phyloP scores from a whole-genome alignment of 2,797 vertebrate genomes.

The Melanotaenia nigrans region DNA sequence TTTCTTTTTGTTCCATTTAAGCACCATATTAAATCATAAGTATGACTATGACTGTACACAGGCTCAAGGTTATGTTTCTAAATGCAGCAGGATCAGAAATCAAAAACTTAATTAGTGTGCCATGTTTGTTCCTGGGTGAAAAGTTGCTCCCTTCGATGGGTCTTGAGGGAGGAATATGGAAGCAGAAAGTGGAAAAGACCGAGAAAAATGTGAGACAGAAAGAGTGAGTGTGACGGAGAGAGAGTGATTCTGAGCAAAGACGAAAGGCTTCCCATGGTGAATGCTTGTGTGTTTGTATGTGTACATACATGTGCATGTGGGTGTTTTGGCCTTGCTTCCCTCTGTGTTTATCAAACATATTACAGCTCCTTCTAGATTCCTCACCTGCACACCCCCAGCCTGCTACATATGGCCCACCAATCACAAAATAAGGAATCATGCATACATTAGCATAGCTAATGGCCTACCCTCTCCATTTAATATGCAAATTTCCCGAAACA shows the following conservation, averaged over 20 bases:
- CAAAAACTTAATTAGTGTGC: constrained; percentile 80
- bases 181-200: constrained; percentile 45
- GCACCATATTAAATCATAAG: constrained; percentile 80
- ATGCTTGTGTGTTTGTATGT: constrained; percentile 18
- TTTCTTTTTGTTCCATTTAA: constrained; percentile 81
- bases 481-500: constrained; percentile 99
- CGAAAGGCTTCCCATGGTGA: constrained; percentile 39
- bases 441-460: constrained; percentile 99
- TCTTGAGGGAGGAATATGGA: constrained; percentile 74
- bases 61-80: constrained; percentile 82
- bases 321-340: constrained; percentile 80
- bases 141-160: constrained; percentile 74
- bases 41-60: constrained; percentile 69
- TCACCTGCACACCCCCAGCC: constrained; percentile 98
- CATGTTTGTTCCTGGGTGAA: constrained; percentile 73
- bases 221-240: constrained; percentile 36
- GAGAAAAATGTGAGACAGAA: constrained; percentile 43
- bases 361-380: constrained; percentile 95
- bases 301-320: constrained; percentile 30
- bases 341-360: constrained; percentile 97
- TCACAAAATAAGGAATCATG: constrained; percentile 99
- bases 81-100: constrained; percentile 81
- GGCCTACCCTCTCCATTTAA: constrained; percentile 98
- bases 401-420: constrained; percentile 99
- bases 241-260: constrained; percentile 67